These are phyloP conservation scores for Takifugu rubripes DNA, from an alignment of 2,797 vertebrate genomes.

Conservation along the genomic window DNA sequence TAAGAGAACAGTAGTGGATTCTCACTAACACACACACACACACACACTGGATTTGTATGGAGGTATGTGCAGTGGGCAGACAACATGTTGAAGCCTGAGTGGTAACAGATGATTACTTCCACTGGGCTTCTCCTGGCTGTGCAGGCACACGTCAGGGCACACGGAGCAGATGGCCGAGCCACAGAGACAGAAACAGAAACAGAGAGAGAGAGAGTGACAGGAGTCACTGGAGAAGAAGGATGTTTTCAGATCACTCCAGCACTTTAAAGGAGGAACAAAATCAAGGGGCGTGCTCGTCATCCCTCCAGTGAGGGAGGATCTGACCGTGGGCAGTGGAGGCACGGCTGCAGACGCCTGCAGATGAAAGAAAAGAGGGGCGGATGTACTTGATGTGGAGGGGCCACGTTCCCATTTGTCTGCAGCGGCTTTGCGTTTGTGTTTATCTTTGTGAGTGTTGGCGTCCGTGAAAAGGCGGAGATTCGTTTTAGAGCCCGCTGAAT, in stretches of 20 bases:
- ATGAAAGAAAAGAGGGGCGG: constrained; percentile 3
- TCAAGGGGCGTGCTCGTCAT: neutral
- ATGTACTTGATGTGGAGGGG: neutral
- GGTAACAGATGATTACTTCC: constrained; percentile 71
- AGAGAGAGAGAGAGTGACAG: constrained; percentile 7
- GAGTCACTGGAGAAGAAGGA: constrained; percentile 20
- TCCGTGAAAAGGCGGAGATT: constrained; percentile 24
- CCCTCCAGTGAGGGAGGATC: neutral
- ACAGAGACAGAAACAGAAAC: constrained; percentile 22
- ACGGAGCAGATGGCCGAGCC: constrained; percentile 67
- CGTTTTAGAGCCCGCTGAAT: constrained; percentile 34
- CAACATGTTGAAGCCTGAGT: constrained; percentile 68
- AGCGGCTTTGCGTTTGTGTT: constrained; percentile 33
- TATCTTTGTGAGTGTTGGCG: constrained; percentile 9
- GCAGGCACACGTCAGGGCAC: constrained; percentile 66
- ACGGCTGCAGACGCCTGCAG: neutral
- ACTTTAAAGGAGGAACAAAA: too few relatives aligned
- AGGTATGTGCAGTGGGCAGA: constrained; percentile 64
- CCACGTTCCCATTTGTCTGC: neutral
- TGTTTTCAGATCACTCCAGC: constrained; percentile 2
- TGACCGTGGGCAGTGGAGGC: neutral
- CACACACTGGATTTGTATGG: constrained; percentile 31
- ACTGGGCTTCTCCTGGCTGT: constrained; percentile 67
- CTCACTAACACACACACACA: constrained; percentile 21
- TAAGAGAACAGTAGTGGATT: constrained; percentile 31